Evolutionary conservation across 2,888 invertebrate species (phyloP).

Genomic region (Scaptomyza parva): DNA sequence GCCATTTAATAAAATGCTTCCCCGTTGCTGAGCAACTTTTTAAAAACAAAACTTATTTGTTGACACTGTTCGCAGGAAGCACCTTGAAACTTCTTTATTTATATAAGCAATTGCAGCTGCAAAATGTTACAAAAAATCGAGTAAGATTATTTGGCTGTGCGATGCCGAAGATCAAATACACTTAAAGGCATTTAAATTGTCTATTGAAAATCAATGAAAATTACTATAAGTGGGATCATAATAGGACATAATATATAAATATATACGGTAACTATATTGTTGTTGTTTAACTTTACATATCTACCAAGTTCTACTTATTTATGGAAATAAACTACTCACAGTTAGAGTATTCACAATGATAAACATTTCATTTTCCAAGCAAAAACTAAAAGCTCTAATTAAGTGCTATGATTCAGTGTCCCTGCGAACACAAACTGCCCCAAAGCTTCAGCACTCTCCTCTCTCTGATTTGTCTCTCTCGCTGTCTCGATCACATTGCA

Average conservation of each 20-base stretch:
- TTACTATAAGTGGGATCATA: no score
- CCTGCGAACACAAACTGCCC: conserved; percentile 55
- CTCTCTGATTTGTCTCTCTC: conserved; percentile 7
- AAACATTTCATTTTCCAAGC: conserved; percentile 42
- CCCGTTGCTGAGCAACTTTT: conserved; percentile 70
- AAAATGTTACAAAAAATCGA: conserved; percentile 26
- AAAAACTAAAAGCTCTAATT: conserved; percentile 47
- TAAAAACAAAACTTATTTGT: conserved; percentile 52
- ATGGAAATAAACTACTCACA: not conserved
- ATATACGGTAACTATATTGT: no score
- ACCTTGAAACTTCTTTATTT: conserved; percentile 82
- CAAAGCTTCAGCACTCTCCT: conserved; percentile 24
- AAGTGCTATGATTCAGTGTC: conserved; percentile 39
- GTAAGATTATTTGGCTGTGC: conserved; percentile 5
- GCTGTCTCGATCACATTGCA: conserved; percentile 54
- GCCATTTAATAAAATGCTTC: conserved; percentile 65
- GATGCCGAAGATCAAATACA: conserved; percentile 6
- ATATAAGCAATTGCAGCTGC: conserved; percentile 57
- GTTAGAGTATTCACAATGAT: conserved; percentile 37
- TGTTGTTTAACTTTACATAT: no score
- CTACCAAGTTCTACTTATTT: no score
- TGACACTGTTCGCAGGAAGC: conserved; percentile 73
- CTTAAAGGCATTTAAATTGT: not conserved
- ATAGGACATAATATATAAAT: no score
- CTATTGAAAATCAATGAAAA: no score